Evolutionary conservation across 2,888 invertebrate species (phyloP), one percentile per base, ranked within the genome.

Genomic region (Ormyrus pomaceus): DNA sequence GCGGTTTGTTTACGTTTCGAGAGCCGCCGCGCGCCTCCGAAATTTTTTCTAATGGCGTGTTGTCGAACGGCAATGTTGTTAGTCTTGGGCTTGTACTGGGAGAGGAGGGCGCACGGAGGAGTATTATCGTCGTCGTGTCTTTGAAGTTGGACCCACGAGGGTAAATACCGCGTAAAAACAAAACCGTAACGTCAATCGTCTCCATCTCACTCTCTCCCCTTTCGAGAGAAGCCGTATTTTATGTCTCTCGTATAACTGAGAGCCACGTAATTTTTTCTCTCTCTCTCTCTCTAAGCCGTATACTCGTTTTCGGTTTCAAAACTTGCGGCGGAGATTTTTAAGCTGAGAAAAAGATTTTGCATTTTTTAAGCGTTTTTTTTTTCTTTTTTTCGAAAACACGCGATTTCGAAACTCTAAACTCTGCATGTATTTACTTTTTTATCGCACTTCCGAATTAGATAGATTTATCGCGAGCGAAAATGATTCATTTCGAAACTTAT

Each of bases 81-180:
- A 53, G 53, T 69, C 9, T 34, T 66, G n/a, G 70, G 34, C 46
- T 34, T 34, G 34, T 11, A 13, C 6, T n/a, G 45, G 69, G 58
- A 70, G 56, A 46, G 58, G 10, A 53, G 45, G 6, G 10, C 19
- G 13, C 9, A 50, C 71, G 51, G n/a, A 55, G 13, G 8, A n/a
- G 34, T 34, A 34, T 34, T 34, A 34, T 34, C 34, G 34, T 34
- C 34, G 34, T 34, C 34, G 34, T 51, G 75, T 75, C 75, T 75
- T 75, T 75, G 75, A 75, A 68, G 75, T 75, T 51, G 55, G 34
- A 53, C 59, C 53, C 65, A 45, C 66, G 34, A 45, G 55, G n/a
- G 55, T 77, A 73, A 73, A 72, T 68, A 79, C 62, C 8, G 48
- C 34, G 74, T 58, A 64, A 69, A 79, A 79, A 73, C 78, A 73